Evolutionary conservation across 2,113 vertebrate genomes (phyloP).

Genomic region (Leptosomus discolor): DNA sequence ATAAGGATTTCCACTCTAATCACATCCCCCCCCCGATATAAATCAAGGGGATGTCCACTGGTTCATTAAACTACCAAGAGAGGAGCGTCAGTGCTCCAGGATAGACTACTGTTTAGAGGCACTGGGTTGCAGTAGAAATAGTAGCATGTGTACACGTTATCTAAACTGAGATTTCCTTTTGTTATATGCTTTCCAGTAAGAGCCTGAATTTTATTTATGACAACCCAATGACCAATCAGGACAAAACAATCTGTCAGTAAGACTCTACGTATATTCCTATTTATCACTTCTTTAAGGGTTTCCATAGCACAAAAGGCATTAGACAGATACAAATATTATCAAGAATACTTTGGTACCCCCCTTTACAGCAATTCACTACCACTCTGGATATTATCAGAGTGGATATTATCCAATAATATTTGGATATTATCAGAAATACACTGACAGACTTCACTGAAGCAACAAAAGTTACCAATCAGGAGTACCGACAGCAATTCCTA

Average conservation of each 20-base stretch:
- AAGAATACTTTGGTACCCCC: not conserved
- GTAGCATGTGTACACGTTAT: rapidly evolving
- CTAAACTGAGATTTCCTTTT: not conserved
- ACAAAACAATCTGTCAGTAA: not conserved
- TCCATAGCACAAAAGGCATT: not conserved
- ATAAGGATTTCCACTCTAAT: not conserved
- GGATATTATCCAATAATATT: not conserved
- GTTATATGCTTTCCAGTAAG: not conserved
- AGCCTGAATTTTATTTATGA: not conserved
- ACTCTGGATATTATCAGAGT: not conserved
- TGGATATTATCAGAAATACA: not conserved
- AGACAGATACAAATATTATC: not conserved
- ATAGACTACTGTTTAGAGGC: not conserved
- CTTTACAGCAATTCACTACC: not conserved
- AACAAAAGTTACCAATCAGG: not conserved
- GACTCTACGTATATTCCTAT: not conserved
- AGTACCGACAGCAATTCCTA: not conserved
- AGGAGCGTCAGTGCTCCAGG: rapidly evolving
- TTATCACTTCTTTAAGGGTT: not conserved
- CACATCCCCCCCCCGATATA: no score
- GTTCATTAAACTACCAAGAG: not conserved
- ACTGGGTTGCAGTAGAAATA: not conserved
- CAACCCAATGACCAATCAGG: not conserved
- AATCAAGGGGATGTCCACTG: not conserved
- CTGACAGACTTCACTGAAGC: not conserved